Evolutionary conservation across 2,113 vertebrate genomes (phyloP).

Genomic region (Odontophorus gujanensis): DNA sequence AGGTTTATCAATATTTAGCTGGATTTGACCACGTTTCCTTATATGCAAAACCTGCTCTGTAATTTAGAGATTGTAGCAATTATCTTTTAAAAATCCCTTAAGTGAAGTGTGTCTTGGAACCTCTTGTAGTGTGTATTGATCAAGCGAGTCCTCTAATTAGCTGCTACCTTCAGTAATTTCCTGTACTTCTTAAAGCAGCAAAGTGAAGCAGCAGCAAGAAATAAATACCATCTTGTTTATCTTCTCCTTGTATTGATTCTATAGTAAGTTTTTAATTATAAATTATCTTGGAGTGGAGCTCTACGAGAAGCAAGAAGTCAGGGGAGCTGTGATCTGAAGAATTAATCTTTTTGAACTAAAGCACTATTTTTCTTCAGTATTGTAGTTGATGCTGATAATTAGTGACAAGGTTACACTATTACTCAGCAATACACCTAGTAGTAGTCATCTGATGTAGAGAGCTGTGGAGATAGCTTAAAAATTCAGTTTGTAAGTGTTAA

Average conservation of each 20-base stretch:
- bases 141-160: not conserved
- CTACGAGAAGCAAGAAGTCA: not conserved
- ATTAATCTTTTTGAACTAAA: not conserved
- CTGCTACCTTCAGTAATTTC: not conserved
- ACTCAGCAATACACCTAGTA: not conserved
- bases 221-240: not conserved
- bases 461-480: not conserved
- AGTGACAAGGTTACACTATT: not conserved
- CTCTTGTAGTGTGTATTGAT: not conserved
- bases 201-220: not conserved
- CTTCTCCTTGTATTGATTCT: not conserved
- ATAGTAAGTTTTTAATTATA: not conserved
- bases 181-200: fast-evolving
- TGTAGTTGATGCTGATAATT: not conserved
- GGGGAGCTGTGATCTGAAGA: not conserved
- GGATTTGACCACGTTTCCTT: not conserved
- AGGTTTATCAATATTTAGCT: not conserved
- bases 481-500: not conserved
- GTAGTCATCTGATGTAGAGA: not conserved
- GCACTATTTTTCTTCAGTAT: not conserved
- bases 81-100: not conserved
- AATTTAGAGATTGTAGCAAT: not conserved
- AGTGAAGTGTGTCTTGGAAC: not conserved
- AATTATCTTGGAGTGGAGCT: not conserved
- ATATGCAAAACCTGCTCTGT: not conserved